Evolutionary conservation across 2,797 vertebrate genomes (phyloP).

Genomic region (Epinephelus coioides): DNA sequence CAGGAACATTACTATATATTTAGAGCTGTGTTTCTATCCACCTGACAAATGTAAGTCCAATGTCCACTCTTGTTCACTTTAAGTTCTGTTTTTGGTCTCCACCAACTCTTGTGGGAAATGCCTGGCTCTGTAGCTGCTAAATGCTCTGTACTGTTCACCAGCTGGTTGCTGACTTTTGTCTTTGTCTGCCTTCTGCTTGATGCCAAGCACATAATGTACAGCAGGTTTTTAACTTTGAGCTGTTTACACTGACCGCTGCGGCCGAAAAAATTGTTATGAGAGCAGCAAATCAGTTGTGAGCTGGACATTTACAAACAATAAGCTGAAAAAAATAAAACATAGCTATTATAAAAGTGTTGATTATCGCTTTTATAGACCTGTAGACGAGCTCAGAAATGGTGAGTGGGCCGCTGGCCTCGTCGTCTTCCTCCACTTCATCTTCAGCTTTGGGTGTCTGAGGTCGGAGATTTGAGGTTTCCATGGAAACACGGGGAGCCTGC

Average conservation of each 20-base stretch:
- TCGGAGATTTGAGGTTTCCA: slow-evolving; percentile 73
- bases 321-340: not conserved
- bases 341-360: not conserved
- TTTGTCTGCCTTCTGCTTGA: slow-evolving; percentile 1
- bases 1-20: too few species aligned
- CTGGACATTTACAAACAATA: not conserved
- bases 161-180: not conserved
- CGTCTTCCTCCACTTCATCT: slow-evolving; percentile 76
- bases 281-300: not conserved
- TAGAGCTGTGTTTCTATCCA: not conserved
- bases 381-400: slow-evolving; percentile 95
- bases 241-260: not conserved
- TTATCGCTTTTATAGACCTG: slow-evolving; percentile 72
- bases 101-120: too few species aligned
- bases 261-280: not conserved
- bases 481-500: slow-evolving; percentile 70
- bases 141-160: not conserved
- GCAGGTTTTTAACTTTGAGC: not conserved
- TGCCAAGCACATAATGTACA: not conserved
- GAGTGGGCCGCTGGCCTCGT: slow-evolving; percentile 79
- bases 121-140: not conserved
- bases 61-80: not conserved
- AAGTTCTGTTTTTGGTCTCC: not conserved
- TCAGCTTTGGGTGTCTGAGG: slow-evolving; percentile 77
- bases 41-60: not conserved